These are phyloP conservation scores for Monochamus saltuarius DNA, from an alignment of 1,140 invertebrate species.

Conservation along the genomic window DNA sequence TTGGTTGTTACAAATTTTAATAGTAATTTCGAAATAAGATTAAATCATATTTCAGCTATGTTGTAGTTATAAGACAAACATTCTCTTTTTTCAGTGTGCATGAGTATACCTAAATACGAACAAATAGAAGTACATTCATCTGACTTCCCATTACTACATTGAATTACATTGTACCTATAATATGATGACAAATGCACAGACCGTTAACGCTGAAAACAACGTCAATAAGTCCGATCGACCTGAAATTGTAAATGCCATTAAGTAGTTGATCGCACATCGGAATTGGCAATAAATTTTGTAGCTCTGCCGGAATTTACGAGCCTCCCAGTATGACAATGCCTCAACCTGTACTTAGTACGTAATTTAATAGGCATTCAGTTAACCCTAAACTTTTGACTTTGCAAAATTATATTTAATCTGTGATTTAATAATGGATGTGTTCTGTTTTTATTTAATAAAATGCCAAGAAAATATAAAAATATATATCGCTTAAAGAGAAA, in stretches of 20 bases:
- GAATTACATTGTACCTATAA: conserved; percentile 1
- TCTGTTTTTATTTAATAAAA: too few species aligned
- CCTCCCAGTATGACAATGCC: conserved; percentile 1
- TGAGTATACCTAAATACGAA: too few species aligned
- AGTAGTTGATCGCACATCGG: conserved; percentile 5
- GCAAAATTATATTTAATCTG: neutral
- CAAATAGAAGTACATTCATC: neutral
- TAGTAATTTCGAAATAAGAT: too few species aligned
- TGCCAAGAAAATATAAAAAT: neutral
- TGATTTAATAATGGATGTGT: neutral
- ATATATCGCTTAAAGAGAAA: neutral
- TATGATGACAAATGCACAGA: conserved; percentile 1
- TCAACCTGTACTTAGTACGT: conserved; percentile 4
- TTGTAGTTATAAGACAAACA: too few species aligned
- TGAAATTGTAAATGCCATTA: conserved; percentile 8
- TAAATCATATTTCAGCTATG: too few species aligned
- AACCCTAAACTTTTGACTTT: neutral
- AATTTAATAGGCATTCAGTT: neutral
- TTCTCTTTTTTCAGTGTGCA: too few species aligned
- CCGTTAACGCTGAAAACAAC: conserved; percentile 3
- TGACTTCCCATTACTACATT: conserved; percentile 1
- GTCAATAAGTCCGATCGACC: conserved; percentile 7
- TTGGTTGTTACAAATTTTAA: too few species aligned
- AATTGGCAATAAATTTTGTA: conserved; percentile 8
- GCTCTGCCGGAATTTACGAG: conserved; percentile 2